Base-by-base conservation (phyloP, 2,797 vertebrate genomes). In the Echiichthys vipera region DNA sequence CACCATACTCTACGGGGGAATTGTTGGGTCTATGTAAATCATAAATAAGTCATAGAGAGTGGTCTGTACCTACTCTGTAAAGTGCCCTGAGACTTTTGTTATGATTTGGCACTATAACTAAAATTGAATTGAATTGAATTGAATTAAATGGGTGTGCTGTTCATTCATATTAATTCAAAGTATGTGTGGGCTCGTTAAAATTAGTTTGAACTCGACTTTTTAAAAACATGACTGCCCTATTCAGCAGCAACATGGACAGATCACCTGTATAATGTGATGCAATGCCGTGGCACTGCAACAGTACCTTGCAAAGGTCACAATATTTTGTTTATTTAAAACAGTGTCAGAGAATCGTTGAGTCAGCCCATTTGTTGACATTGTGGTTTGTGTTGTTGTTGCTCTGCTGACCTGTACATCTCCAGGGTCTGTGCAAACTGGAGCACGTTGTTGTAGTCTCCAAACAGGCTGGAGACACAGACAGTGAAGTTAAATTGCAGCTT, bases 341-440 rank as follows among this genome's bases (percentile, higher is more conserved):
- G 18, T 42, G 12, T 59, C 39, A 59, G 39, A 42, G 5, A 34
- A 20, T 17, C n/a, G 20, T 2, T 22, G 13, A 32, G 5, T 49
- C 15, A 24, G n/a, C 13, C 32, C 5, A 24, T 45, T 7, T 42
- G n/a, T 11, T 37, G 4, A 55, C 25, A 61, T 6, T 18, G 34
- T 27, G 22, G 17, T 51, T 15, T 30, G 30, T 53, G 15, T 45
- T 39, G 18, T n/a, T 8, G 55, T 40, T 9, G 27, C 27, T 0
- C 18, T 40, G 20, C 89, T 84, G 2, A 91, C 88, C 65, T 91
- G 84, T 93, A 94, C 82, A 93, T 91, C 78, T 95, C 94, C 69
- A 94, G 81, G 3, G 79, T 72, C 76, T 94, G 92, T 40, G 91
- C 85, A 59, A 80, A 88, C 77, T 94, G 93, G 27, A 94, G 86